Evolutionary conservation across 2,888 invertebrate species (phyloP).

Genomic region (Laothoe populi): DNA sequence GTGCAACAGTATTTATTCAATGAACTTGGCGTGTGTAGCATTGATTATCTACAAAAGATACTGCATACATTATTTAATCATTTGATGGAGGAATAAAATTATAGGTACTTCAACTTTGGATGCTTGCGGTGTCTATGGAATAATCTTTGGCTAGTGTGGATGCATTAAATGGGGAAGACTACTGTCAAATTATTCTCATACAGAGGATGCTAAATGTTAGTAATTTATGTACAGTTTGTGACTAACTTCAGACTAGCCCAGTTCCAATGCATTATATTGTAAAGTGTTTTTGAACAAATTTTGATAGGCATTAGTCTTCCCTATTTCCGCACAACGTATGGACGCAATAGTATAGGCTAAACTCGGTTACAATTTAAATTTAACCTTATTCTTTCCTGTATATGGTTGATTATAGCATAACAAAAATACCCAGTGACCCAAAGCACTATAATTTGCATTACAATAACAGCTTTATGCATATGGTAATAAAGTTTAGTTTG

Average conservation of each 20-base stretch:
- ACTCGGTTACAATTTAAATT: not conserved
- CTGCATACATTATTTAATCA: not conserved
- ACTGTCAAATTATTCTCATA: not conserved
- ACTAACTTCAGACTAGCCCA: too few species aligned
- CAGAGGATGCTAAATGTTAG: not conserved
- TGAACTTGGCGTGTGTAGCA: not conserved
- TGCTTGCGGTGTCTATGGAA: not conserved
- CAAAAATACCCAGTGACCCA: not conserved
- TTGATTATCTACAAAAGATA: not conserved
- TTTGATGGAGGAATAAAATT: not conserved
- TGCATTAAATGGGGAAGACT: not conserved
- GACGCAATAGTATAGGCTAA: not conserved
- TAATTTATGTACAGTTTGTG: too few species aligned
- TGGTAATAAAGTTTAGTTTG: not conserved
- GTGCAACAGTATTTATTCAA: slow-evolving; percentile 6
- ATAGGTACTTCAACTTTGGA: too few species aligned
- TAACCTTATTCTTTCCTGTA: not conserved
- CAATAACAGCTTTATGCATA: not conserved
- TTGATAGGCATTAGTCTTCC: not conserved
- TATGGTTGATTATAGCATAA: not conserved
- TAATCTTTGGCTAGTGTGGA: not conserved
- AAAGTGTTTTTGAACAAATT: not conserved
- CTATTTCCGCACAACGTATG: slow-evolving; percentile 11
- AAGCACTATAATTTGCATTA: not conserved
- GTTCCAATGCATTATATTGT: too few species aligned